Percentiles rank a stretch among this genome's conserved stretches.
Conservation (phyloP, 1,140 invertebrate species). For the Tetranychus urticae region DNA sequence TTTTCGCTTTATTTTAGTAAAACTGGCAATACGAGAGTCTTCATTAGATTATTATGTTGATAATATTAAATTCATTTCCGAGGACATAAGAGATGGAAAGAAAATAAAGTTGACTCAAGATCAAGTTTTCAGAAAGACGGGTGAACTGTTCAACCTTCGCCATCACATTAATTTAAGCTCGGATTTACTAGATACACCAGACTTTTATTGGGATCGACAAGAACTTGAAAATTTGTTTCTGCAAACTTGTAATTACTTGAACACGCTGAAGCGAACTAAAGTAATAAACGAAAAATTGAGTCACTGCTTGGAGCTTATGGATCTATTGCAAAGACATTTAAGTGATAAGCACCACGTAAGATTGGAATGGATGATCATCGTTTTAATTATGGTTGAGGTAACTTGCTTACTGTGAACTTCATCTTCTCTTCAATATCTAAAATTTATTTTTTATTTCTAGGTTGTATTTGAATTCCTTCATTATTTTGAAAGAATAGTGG, state of each 20-base stretch:
- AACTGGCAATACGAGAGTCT: slow-evolving; percentile 73
- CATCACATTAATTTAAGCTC: slow-evolving; percentile 78
- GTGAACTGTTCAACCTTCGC: slow-evolving; percentile 58
- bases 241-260: slow-evolving; percentile 54
- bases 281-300: slow-evolving; percentile 84
- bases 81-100: slow-evolving; percentile 46
- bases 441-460: slow-evolving; percentile 10
- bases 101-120: slow-evolving; percentile 37
- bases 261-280: slow-evolving; percentile 53
- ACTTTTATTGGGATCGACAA: slow-evolving; percentile 91
- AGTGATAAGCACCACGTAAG: slow-evolving; percentile 65
- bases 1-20: slow-evolving; percentile 28
- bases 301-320: slow-evolving; percentile 70
- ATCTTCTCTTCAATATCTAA: neutral
- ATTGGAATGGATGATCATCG: slow-evolving; percentile 88
- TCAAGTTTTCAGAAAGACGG: slow-evolving; percentile 61
- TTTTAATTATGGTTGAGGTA: slow-evolving; percentile 82
- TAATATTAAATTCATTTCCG: slow-evolving; percentile 50
- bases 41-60: slow-evolving; percentile 54
- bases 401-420: neutral
- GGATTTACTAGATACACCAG: slow-evolving; percentile 73
- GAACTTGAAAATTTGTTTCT: slow-evolving; percentile 56
- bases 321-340: slow-evolving; percentile 58
- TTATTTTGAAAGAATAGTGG: slow-evolving; percentile 22
- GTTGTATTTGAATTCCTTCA: slow-evolving; percentile 52